Evolutionary conservation across 1,140 invertebrate species (phyloP), one percentile per base, ranked within the genome.

Genomic region (Apis florea): DNA sequence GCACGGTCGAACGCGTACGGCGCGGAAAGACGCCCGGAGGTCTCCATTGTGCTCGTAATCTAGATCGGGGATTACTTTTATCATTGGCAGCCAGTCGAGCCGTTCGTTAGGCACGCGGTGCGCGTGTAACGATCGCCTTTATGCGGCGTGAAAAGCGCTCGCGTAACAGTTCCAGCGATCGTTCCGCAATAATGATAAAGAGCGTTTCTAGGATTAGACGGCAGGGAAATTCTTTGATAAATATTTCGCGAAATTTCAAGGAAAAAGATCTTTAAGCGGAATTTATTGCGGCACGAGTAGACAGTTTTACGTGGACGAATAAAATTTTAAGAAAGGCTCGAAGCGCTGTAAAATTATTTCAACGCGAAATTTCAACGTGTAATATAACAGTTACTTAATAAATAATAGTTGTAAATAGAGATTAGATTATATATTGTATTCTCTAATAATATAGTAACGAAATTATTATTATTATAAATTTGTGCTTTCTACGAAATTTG

Each of bases 1-100:
- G 77, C 66, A 66, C 86, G 82, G 9, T 83, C 81, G 83, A 88
- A 80, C 86, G 79, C 84, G 79, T 84, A 81, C 77, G 58, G 83
- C 69, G 73, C 61, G 89, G 82, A 87, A 88, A 90, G 83, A 88
- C 64, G 86, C 88, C 90, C 85, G 83, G 86, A 90, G 90, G 89
- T 90, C 81, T 68, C 88, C 87, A 92, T 92, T 91, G 90, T 91
- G 64, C 70, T 80, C 73, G 79, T 87, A 90, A 92, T 92, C 91
- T 92, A 91, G 90, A 91, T 92, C 90, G 84, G 68, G 87, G 85
- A 90, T 85, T 78, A 81, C 84, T 89, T 90, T 92, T 91, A 90
- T 91, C 88, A 90, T 89, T 84, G 70, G 71, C 76, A 74, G 66
- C n/a, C 80, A 64, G 19, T 79, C 78, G 73, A 61, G 49, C 74